phyloP scores from a whole-genome alignment of 2,113 vertebrate genomes.

The Pseudorhombus dupliciocellatus region DNA sequence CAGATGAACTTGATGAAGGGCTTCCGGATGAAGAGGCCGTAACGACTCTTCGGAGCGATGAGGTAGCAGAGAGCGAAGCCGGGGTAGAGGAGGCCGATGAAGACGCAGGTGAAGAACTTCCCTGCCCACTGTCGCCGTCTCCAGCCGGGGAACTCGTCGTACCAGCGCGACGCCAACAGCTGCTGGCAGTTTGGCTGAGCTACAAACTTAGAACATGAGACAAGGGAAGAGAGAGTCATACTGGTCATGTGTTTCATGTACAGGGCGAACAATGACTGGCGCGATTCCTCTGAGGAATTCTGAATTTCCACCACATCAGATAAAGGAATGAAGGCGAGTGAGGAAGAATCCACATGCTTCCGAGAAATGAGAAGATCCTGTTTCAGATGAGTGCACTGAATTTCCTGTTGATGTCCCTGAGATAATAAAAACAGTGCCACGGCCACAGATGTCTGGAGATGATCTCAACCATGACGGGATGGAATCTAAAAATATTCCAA shows the following conservation, averaged over 20 bases:
- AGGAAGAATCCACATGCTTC: not conserved
- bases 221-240: not conserved
- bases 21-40: conserved; percentile 97
- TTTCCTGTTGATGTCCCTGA: not conserved
- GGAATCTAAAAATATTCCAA: not conserved
- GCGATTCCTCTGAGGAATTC: not conserved
- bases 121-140: conserved; percentile 95
- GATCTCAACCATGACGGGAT: not conserved
- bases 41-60: conserved; percentile 94
- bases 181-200: conserved; percentile 99
- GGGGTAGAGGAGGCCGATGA: conserved; percentile 95
- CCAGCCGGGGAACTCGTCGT: conserved; percentile 98
- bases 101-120: conserved; percentile 95
- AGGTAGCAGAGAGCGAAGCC: conserved; percentile 93
- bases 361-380: not conserved
- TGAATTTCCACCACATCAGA: too few species aligned
- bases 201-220: conserved; percentile 85
- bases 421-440: not conserved
- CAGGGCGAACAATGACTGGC: not conserved
- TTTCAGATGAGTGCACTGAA: not conserved
- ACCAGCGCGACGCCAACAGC: conserved; percentile 96
- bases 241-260: conserved; percentile 6
- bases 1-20: conserved; percentile 99
- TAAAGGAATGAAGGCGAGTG: not conserved
- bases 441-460: not conserved